Base-by-base conservation (phyloP, 1,140 invertebrate genomes). In the Ips nitidus region DNA sequence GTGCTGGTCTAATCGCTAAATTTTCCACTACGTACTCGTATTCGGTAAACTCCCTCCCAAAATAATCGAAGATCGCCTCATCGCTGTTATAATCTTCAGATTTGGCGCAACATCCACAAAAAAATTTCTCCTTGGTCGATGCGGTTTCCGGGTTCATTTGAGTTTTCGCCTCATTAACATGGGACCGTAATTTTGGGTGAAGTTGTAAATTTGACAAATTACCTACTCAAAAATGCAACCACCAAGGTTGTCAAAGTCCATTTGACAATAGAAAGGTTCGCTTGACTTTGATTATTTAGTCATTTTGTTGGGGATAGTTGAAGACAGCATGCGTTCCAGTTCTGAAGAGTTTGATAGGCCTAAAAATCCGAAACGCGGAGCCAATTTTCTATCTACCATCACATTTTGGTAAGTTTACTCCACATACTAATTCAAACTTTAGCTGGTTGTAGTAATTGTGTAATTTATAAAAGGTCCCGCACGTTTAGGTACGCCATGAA, bases 321-420 rank as follows among this genome's bases (percentile, higher is more conserved):
- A n/a, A 43, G 37, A 41, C n/a, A 53, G 4, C 8, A 65, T 70
- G 62, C 2, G 62, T 3, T 52, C 69, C 2, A 38, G 3, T 36
- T 64, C 53, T 41, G 52, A 47, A 2, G 41, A 65, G 8, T 66
- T 66, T 45, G 57, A 52, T 39, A 58, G 69, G 47, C 81, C 81
- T 1, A 61, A 71, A 64, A 81, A 85, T 79, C 83, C 84, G 2
- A 74, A 82, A 64, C 80, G 80, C 50, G 76, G 75, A 38, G 83
- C 83, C 2, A 85, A 84, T 75, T 75, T 80, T 73, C 58, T 86
- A 3, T 85, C 84, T 64, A 77, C 71, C 42, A 67, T 85, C 42
- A 84, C 83, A 64, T 86, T 86, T 70, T 73, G 82, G 84, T 86
- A 81, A 68, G 71, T 59, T 39, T 50, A 22, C 22, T 22, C 22